phyloP scores from a whole-genome alignment of 2,113 vertebrate species.

The Suricata suricatta region DNA sequence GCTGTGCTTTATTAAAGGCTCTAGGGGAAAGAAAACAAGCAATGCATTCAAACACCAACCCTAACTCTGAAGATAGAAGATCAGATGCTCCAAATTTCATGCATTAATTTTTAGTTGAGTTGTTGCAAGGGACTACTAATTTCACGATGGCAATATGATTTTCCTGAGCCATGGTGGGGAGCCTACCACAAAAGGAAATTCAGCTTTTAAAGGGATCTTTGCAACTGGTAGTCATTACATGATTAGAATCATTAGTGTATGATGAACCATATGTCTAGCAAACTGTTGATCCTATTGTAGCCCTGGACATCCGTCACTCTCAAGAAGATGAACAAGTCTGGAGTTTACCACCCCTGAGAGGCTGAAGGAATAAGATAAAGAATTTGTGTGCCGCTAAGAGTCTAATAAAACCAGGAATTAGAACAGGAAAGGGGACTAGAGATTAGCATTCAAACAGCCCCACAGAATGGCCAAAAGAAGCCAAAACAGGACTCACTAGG shows the following conservation, averaged over 20 bases:
- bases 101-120: background rate
- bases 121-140: background rate
- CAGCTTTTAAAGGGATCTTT: background rate
- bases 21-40: background rate
- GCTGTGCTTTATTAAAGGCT: background rate
- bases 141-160: background rate
- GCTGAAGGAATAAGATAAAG: background rate
- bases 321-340: background rate
- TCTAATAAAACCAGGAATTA: background rate
- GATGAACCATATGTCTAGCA: background rate
- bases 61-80: background rate
- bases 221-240: background rate
- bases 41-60: background rate
- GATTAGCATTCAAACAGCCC: background rate
- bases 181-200: background rate
- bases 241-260: background rate
- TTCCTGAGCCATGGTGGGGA: background rate
- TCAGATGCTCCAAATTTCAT: background rate
- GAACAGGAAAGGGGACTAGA: background rate
- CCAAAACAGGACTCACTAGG: background rate
- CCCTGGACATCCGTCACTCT: background rate
- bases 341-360: background rate
- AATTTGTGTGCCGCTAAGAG: background rate
- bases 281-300: background rate
- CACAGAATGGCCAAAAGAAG: background rate